Conservation (phyloP, 2,888 invertebrate genomes). For the Drosophila robusta region DNA sequence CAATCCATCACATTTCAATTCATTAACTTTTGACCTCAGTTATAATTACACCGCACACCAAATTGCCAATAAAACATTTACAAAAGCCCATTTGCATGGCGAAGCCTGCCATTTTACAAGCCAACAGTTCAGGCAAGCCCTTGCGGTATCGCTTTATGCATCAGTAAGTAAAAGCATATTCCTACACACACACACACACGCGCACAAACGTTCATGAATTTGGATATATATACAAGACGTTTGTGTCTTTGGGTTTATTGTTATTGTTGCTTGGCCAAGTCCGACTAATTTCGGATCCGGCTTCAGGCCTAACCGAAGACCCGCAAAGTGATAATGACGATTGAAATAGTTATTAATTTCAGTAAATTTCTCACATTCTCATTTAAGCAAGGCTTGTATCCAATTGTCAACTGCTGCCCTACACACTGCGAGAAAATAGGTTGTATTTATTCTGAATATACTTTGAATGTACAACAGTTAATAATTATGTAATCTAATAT, state of each 20-base stretch:
- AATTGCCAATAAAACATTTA: conserved; percentile 53
- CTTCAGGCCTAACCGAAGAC: background rate
- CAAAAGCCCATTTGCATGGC: conserved; percentile 23
- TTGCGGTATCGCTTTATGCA: conserved; percentile 34
- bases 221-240: conserved; percentile 1
- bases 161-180: conserved; percentile 14
- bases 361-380: conserved; percentile 31
- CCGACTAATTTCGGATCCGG: background rate
- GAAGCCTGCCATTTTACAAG: conserved; percentile 16
- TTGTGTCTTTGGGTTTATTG: background rate
- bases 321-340: conserved; percentile 28
- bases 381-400: background rate
- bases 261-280: conserved; percentile 4
- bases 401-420: background rate
- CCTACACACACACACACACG: conserved; percentile 2
- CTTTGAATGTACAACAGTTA: no score
- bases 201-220: background rate
- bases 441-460: background rate
- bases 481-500: no score
- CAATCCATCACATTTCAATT: conserved; percentile 54
- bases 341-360: conserved; percentile 58
- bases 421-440: conserved; percentile 12
- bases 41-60: conserved; percentile 24
- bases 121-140: conserved; percentile 3
- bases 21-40: conserved; percentile 59